Evolutionary conservation across 1,140 invertebrate genomes (phyloP).

Genomic region (Heliconius hewitsoni): DNA sequence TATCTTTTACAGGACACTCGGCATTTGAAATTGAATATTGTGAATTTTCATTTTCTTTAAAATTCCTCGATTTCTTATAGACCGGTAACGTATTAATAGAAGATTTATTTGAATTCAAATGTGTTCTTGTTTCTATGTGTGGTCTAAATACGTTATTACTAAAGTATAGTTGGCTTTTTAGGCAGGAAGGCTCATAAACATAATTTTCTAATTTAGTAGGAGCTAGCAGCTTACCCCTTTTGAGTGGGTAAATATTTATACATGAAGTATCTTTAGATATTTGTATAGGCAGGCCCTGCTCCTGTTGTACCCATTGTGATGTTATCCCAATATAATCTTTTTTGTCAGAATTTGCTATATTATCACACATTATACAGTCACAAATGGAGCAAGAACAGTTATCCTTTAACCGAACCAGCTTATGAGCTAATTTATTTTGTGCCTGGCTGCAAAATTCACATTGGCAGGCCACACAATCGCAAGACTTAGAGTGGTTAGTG

Average conservation of each 20-base stretch:
- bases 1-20: conserved; percentile 2
- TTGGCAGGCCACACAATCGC: conserved; percentile 50
- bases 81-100: background rate
- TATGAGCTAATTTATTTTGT: background rate
- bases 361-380: conserved; percentile 45
- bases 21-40: background rate
- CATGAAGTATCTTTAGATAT: background rate
- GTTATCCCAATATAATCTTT: background rate
- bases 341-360: background rate
- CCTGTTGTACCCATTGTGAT: background rate
- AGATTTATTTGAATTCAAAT: background rate
- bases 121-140: background rate
- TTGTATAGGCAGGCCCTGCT: background rate
- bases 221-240: conserved; percentile 36
- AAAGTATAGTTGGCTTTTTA: background rate
- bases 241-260: conserved; percentile 23
- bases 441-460: conserved; percentile 42
- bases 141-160: background rate
- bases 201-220: conserved; percentile 34
- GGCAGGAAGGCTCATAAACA: background rate
- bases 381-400: conserved; percentile 41
- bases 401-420: conserved; percentile 30
- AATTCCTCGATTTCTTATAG: background rate
- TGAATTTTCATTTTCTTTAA: background rate
- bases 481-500: conserved; percentile 17